Evolutionary conservation across 2,113 vertebrate species (phyloP).

Genomic region (Aythya baeri): DNA sequence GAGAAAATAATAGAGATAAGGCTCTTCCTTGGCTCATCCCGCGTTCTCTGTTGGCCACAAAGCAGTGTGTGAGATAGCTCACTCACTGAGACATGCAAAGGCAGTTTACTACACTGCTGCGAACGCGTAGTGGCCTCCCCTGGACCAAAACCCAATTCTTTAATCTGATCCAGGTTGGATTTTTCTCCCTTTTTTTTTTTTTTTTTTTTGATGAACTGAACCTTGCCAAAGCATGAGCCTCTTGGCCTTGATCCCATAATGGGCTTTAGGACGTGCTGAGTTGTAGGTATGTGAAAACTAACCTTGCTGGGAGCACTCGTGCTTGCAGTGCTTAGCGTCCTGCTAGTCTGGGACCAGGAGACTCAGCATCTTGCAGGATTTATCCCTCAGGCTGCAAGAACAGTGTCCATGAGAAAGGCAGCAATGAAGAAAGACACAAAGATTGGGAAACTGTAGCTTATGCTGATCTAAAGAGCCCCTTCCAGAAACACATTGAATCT

Average conservation of each 20-base stretch:
- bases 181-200: neutral
- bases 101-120: neutral
- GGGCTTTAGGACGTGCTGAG: constrained; percentile 9
- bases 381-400: neutral
- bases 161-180: constrained; percentile 44
- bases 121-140: constrained; percentile 45
- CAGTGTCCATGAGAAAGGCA: neutral
- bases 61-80: neutral
- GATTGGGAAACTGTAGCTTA: neutral
- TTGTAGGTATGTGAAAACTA: neutral
- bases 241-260: constrained; percentile 10
- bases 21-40: neutral
- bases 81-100: constrained; percentile 19
- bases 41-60: neutral
- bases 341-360: neutral
- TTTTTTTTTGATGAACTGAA: constrained; percentile 5
- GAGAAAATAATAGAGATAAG: neutral
- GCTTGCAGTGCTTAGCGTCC: neutral
- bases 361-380: neutral
- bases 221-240: neutral
- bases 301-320: neutral
- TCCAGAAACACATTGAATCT: neutral
- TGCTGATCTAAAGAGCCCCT: neutral
- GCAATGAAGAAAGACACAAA: neutral
- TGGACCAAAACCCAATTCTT: neutral